Base-by-base conservation (phyloP, 2,888 invertebrate genomes). In the Salticus scenicus region DNA sequence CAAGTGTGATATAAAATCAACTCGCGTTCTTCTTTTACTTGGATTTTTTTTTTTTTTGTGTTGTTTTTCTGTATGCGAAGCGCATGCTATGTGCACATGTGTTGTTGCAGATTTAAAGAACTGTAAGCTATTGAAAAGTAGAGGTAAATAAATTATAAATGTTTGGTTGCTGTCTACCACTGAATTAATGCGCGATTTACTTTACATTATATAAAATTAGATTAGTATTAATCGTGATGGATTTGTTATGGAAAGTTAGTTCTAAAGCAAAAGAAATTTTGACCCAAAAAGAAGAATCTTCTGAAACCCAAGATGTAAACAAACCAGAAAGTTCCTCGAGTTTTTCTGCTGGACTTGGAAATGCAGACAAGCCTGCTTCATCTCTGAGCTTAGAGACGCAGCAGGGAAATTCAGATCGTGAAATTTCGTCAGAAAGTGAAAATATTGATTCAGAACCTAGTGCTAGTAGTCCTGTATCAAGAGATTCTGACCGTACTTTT, bases 211-310 rank as follows among this genome's bases (percentile, higher is more conserved):
- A n/a, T n/a, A n/a, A n/a, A n/a, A n/a, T n/a, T n/a, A n/a, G n/a
- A n/a, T n/a, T n/a, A n/a, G n/a, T 37, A 10, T 37, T 7, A 37
- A 37, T 37, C 10, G 37, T 2, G 12, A 86, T 86, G 86, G 86
- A 86, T 81, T 72, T 80, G 27, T 63, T 86, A 10, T 86, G 86
- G 86, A 86, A 86, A 86, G 86, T 86, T 27, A 80, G 86, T 30
- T 79, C 86, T 7, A 86, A 72, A 33, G 86, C 86, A 17, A 86
- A 86, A 80, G 80, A 80, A 72, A 80, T 86, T 66, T 67, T 86
- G 24, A 51, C 75, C 17, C 86, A 86, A n/a, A 80, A 80, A 81
- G 85, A 79, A n/a, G 80, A 79, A 1, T 28, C 47, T 57, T 7
- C 79, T 37, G 80, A 67, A 72, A 41, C n/a, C 20, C 63, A 12